These are phyloP conservation scores for Podiceps cristatus DNA, from an alignment of 2,113 vertebrate species.

Conservation along the genomic window DNA sequence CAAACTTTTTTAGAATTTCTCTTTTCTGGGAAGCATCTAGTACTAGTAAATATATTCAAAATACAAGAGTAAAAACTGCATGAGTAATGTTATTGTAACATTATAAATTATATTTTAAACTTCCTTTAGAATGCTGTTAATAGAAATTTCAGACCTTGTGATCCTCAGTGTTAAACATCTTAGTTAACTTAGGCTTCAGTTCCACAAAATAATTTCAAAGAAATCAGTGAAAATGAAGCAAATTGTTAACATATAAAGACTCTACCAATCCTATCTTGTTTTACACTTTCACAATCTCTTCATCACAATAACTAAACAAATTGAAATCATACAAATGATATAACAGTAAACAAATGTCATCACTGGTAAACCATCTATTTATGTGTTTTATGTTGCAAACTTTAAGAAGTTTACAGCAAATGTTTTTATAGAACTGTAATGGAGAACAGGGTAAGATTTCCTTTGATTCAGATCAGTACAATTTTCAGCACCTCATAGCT, in stretches of 20 bases:
- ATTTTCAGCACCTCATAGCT: background rate
- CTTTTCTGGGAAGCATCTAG: background rate
- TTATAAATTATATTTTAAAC: background rate
- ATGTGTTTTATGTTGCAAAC: no score
- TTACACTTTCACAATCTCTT: background rate
- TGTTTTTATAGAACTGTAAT: background rate
- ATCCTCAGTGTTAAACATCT: background rate
- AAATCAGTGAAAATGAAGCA: background rate
- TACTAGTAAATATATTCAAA: background rate
- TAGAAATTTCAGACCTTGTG: background rate
- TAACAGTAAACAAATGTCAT: background rate
- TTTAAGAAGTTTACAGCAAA: background rate
- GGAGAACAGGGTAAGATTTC: background rate
- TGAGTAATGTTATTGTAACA: background rate
- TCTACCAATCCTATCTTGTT: background rate
- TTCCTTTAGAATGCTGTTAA: background rate
- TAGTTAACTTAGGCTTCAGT: background rate
- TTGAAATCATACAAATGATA: background rate
- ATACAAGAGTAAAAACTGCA: background rate
- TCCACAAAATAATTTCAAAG: background rate
- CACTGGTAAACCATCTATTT: background rate
- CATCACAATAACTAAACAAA: background rate
- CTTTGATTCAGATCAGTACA: background rate
- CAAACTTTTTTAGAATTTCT: background rate
- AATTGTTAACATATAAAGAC: background rate